Evolutionary conservation across 2,888 invertebrate species (phyloP).

Genomic region (Tanytarsus gracilentus): DNA sequence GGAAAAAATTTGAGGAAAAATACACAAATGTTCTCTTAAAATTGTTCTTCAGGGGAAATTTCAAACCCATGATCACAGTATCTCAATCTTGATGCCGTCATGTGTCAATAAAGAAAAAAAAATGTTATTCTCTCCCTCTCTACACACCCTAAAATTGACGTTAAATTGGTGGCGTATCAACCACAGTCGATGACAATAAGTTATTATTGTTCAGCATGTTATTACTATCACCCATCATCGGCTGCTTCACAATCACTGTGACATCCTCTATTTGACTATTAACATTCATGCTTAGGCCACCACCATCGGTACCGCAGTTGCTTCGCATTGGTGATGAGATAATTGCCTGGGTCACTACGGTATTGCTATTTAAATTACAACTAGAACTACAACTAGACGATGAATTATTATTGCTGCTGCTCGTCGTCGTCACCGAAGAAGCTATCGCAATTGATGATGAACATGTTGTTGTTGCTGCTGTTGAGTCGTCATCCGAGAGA

Average conservation of each 20-base stretch:
- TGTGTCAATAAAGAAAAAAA: background rate
- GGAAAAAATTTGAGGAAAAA: too few species aligned
- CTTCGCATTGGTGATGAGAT: conserved; percentile 14
- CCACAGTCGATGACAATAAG: conserved; percentile 6
- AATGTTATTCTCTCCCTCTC: background rate
- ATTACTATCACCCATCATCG: conserved; percentile 17
- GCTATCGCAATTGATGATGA: too few species aligned
- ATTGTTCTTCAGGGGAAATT: too few species aligned
- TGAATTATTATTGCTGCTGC: conserved; percentile 30
- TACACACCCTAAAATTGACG: conserved; percentile 24
- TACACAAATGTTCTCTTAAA: too few species aligned
- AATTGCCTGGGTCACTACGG: conserved; percentile 27
- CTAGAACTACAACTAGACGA: conserved; percentile 26
- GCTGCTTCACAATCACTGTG: conserved; percentile 27
- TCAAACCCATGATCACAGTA: background rate
- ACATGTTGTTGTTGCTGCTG: conserved; percentile 34
- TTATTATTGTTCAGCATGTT: conserved; percentile 26
- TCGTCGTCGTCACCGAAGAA: conserved; percentile 35
- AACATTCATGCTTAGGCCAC: background rate
- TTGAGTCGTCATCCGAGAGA: conserved; percentile 47
- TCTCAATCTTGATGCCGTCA: background rate
- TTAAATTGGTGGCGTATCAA: conserved; percentile 19
- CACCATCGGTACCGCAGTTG: background rate
- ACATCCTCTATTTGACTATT: conserved; percentile 28
- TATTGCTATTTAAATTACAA: conserved; percentile 29